A percentile compares a stretch with the other conserved stretches of the same genome.
phyloP scores from a whole-genome alignment of 2,888 invertebrate genomes.

The Tipula helvola region DNA sequence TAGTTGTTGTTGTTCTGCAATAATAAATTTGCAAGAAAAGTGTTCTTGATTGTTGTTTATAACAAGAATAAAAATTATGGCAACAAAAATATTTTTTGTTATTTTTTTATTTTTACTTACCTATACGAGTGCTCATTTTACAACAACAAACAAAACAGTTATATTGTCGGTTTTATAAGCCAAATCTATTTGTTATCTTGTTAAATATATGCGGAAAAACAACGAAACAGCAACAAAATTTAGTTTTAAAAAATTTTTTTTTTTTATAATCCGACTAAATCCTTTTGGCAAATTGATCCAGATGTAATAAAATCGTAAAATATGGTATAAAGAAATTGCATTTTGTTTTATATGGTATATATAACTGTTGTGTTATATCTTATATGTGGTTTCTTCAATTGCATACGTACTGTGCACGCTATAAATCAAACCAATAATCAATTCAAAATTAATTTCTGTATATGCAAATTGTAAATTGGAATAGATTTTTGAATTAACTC shows the following conservation, averaged over 20 bases:
- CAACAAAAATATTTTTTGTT: not conserved
- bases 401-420: not conserved
- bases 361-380: no score
- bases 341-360: no score
- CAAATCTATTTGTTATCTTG: not conserved
- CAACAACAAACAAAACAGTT: not conserved
- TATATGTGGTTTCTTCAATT: not conserved
- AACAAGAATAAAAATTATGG: not conserved
- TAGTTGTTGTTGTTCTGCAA: not conserved
- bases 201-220: not conserved
- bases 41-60: not conserved
- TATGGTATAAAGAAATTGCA: no score
- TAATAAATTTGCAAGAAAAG: constrained; percentile 4
- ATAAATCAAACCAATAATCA: not conserved
- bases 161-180: not conserved
- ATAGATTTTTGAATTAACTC: not conserved
- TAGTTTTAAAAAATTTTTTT: not conserved
- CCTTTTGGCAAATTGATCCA: not conserved
- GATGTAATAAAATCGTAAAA: not conserved
- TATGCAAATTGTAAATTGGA: not conserved
- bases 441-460: not conserved
- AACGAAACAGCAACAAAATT: not conserved
- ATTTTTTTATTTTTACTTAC: no score
- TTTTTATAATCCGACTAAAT: not conserved
- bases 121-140: not conserved